Base-by-base conservation (phyloP, 2,113 vertebrate genomes). In the Percina caprodes region DNA sequence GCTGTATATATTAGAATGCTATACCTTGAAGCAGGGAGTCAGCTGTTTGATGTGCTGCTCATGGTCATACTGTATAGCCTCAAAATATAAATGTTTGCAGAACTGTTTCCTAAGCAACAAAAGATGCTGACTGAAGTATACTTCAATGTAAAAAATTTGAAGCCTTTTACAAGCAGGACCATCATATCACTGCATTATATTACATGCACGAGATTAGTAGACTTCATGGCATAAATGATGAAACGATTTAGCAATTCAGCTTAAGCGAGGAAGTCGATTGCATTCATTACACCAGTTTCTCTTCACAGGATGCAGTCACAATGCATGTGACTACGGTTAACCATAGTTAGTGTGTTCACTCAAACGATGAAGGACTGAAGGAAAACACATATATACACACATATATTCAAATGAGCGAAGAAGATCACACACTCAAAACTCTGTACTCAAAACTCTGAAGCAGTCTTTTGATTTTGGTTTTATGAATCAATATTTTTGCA, bases 101-200 rank as follows among this genome's bases (percentile, higher is more conserved):
- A 55, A 19, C 42, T 39, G 63, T 46, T 19, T 66, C 51, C 16
- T 15, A 55, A 74, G 54, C 30, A 4, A 58, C 39, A 69, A 15
- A 52, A 33, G 58, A 42, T 42, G 39, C 39, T 11, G 39, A 26
- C 48, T 10, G 19, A 49, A 63, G 48, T 58, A 24, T 16, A 58
- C 5, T 19, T 19, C 5, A 73, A 3, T 35, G 18, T 21, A 10
- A 62, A 79, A 56, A 75, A 56, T 60, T 35, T 30, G 84, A 84
- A 89, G 80, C 83, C 82, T 87, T 69, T 84, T 56, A 87, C 3
- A 45, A 60, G 63, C 66, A 69, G 21, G 21, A 39, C 49, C 66
- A 80, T 78, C 23, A 77, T 55, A 62, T 75, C 69, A 62, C 18
- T 82, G 45, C 30, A 80, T 83, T 88, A 76, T 85, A 79, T 85